phyloP scores from a whole-genome alignment of 2,797 vertebrate species.

The Cephalopachus bancanus region DNA sequence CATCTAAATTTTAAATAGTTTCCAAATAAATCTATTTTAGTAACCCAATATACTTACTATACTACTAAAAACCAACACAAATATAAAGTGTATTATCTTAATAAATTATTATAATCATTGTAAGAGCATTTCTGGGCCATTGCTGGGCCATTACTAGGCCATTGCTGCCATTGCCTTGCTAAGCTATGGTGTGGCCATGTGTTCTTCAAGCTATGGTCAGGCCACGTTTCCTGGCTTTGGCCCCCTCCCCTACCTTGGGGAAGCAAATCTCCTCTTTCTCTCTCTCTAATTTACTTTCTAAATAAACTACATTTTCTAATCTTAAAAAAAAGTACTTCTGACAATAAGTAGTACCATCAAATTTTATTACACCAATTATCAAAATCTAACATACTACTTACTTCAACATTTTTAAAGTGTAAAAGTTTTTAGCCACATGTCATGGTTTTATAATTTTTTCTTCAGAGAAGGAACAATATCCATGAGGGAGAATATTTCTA shows the following conservation, averaged over 20 bases:
- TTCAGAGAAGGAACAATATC: conserved; percentile 58
- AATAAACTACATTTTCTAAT: too few relatives aligned
- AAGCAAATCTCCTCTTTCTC: too few relatives aligned
- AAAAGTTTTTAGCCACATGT: conserved; percentile 41
- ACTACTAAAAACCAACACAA: neutral
- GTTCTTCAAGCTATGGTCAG: too few relatives aligned
- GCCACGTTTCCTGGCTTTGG: too few relatives aligned
- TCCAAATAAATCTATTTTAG: conserved; percentile 51
- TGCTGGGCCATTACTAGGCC: too few relatives aligned
- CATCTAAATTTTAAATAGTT: conserved; percentile 55
- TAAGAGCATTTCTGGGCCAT: neutral
- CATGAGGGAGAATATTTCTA: conserved; percentile 58
- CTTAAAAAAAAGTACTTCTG: neutral
- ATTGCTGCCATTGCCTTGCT: too few relatives aligned
- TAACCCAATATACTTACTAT: neutral
- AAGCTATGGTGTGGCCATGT: too few relatives aligned
- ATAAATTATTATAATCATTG: conserved; percentile 38
- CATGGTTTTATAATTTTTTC: conserved; percentile 59
- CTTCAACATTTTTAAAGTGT: conserved; percentile 65
- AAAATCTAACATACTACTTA: conserved; percentile 63
- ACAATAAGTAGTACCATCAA: conserved; percentile 43
- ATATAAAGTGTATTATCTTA: conserved; percentile 46
- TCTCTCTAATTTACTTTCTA: too few relatives aligned
- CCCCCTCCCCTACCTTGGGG: too few relatives aligned
- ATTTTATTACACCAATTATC: conserved; percentile 56